Percentiles rank a stretch among this genome's conserved stretches.
phyloP scores from a whole-genome alignment of 2,113 vertebrate species.

The Pseudois nayaur region DNA sequence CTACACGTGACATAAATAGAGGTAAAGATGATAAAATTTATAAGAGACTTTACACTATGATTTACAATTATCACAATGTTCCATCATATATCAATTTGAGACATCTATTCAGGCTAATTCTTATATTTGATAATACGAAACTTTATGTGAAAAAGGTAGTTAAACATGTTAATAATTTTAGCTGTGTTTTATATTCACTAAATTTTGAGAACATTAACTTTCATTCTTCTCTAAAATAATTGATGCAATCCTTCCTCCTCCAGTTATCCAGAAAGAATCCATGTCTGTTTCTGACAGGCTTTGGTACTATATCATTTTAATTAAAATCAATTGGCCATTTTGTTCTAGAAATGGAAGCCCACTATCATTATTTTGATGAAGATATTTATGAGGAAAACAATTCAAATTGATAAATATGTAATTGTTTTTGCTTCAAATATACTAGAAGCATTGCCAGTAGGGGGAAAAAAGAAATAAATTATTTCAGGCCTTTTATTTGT shows the following conservation, averaged over 20 bases:
- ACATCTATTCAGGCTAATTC: neutral
- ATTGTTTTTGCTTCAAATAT: neutral
- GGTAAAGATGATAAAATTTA: neutral
- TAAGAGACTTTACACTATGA: neutral
- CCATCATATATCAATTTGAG: neutral
- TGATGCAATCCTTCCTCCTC: neutral
- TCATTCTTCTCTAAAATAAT: neutral
- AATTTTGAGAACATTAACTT: neutral
- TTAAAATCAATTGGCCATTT: neutral
- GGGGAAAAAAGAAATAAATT: neutral
- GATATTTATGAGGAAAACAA: neutral
- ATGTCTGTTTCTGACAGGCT: neutral
- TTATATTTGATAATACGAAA: neutral
- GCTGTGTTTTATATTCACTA: neutral
- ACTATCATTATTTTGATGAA: neutral
- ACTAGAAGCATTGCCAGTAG: neutral
- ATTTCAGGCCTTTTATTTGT: neutral
- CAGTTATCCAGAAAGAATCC: neutral
- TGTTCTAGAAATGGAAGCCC: neutral
- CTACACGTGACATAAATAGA: neutral
- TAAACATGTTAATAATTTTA: neutral
- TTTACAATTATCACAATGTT: neutral
- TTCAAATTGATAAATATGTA: neutral
- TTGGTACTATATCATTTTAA: neutral
- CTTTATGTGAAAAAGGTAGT: neutral